A percentile compares a stretch with the other conserved stretches of the same genome.
Evolutionary conservation across 2,113 vertebrate species (phyloP).

Genomic region (Triplophysa rosa): DNA sequence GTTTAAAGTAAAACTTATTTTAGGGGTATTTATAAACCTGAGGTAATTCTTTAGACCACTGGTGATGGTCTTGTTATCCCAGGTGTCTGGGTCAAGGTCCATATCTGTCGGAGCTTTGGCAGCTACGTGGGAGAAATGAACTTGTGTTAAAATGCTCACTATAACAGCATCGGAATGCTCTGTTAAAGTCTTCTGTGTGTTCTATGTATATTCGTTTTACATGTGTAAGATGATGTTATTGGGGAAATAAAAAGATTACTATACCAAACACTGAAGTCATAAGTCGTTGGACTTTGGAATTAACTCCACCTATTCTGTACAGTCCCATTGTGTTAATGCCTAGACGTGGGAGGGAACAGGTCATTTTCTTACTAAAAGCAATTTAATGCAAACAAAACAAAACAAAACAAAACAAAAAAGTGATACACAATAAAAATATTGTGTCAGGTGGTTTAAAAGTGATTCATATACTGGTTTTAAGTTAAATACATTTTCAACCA

Average conservation of each 20-base stretch:
- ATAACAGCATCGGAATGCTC: background rate
- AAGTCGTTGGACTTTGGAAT: constrained; percentile 96
- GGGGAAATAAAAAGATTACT: constrained; percentile 43
- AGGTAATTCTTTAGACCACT: constrained; percentile 98
- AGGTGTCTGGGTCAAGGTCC: constrained; percentile 90
- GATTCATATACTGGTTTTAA: background rate
- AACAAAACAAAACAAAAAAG: background rate
- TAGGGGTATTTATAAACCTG: constrained; percentile 74
- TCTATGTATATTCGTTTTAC: background rate
- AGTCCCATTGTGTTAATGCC: constrained; percentile 91
- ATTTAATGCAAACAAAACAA: background rate
- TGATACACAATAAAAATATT: background rate
- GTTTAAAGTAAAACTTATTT: background rate
- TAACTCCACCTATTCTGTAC: constrained; percentile 96
- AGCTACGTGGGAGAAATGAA: constrained; percentile 68
- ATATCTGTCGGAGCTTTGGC: constrained; percentile 87
- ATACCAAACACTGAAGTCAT: constrained; percentile 94
- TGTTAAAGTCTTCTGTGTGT: too few species aligned
- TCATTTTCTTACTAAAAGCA: background rate
- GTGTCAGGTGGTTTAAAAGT: too few species aligned
- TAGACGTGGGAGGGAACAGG: constrained; percentile 50
- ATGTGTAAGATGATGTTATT: background rate
- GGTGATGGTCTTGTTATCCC: constrained; percentile 99
- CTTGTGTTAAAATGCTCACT: background rate
- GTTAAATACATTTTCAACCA: background rate